phyloP scores from a whole-genome alignment of 1,140 invertebrate species.

The Gonioctena quinquepunctata region DNA sequence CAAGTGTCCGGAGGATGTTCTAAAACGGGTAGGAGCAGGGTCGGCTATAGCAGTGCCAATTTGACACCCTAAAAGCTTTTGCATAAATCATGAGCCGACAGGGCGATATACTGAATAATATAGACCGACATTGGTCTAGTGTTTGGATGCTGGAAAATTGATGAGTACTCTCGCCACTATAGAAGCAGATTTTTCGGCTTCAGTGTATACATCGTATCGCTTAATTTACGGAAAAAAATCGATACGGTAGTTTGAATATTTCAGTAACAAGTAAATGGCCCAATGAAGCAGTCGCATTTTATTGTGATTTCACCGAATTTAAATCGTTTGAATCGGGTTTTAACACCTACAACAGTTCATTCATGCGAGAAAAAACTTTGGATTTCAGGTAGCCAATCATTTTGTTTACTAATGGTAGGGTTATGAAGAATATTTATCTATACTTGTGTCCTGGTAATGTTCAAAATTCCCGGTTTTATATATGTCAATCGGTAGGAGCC shows the following conservation, averaged over 20 bases:
- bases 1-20: conserved; percentile 2
- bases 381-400: no score
- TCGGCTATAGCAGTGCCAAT: conserved; percentile 36
- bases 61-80: conserved; percentile 51
- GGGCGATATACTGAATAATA: conserved; percentile 45
- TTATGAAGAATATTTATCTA: no score
- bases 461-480: no score
- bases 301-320: neutral
- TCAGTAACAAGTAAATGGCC: neutral
- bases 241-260: neutral
- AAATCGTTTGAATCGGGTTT: no score
- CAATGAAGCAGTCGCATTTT: neutral
- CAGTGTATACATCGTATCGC: conserved; percentile 3
- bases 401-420: no score
- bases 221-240: neutral
- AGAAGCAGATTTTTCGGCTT: conserved; percentile 19
- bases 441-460: no score
- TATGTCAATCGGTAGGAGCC: no score
- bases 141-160: conserved; percentile 50
- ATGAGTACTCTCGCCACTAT: conserved; percentile 40
- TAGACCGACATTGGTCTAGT: conserved; percentile 47
- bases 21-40: conserved; percentile 16
- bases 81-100: conserved; percentile 50
- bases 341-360: no score
- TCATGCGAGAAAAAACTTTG: no score